Evolutionary conservation across 2,797 vertebrate species (phyloP).

Genomic region (Enteromius viviparus): DNA sequence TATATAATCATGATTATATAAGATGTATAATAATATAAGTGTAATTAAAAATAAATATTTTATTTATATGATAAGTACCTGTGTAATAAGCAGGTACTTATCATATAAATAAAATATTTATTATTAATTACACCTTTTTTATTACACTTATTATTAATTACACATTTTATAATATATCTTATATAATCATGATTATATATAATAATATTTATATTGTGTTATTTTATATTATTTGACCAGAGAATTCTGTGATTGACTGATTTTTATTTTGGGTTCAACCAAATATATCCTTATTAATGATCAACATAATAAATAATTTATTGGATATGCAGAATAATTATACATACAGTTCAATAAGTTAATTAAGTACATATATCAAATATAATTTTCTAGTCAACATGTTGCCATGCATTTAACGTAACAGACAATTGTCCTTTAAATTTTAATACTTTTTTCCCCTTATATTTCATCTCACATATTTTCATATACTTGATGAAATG

Average conservation of each 20-base stretch:
- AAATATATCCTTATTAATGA: background rate
- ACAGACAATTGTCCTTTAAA: background rate
- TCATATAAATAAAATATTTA: too few species aligned
- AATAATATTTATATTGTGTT: background rate
- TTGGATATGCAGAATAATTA: too few species aligned
- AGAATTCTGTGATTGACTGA: background rate
- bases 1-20: background rate
- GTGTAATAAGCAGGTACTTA: background rate
- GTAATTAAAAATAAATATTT: background rate
- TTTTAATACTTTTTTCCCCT: background rate
- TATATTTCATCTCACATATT: background rate
- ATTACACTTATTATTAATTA: background rate
- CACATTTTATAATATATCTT: background rate
- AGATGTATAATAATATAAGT: background rate
- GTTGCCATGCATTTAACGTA: background rate
- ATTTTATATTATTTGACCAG: background rate
- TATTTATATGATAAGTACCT: background rate
- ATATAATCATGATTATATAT: background rate
- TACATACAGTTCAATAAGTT: too few species aligned
- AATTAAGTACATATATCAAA: background rate
- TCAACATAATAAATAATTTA: background rate
- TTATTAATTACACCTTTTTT: too few species aligned
- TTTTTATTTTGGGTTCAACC: background rate
- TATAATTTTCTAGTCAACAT: background rate
- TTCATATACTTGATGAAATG: background rate